A percentile compares a stretch with the other conserved stretches of the same genome.
These are phyloP conservation scores for Capitulum mitella DNA, from an alignment of 2,888 invertebrate species.

Conservation along the genomic window DNA sequence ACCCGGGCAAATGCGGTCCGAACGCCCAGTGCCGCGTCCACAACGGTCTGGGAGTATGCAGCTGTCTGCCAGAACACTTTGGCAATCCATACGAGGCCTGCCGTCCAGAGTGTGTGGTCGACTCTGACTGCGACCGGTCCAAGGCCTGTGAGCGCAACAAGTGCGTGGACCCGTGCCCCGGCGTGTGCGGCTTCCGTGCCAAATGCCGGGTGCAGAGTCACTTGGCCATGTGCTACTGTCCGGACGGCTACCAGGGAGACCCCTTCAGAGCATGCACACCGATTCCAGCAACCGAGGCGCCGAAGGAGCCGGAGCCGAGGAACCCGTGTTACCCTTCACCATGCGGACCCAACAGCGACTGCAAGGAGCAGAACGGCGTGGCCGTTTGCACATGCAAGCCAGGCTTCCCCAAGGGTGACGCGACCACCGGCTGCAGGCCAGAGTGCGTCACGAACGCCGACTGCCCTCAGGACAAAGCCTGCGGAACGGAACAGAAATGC, in stretches of 20 bases:
- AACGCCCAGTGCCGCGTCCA: slow-evolving; percentile 80
- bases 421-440: slow-evolving; percentile 43
- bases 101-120: slow-evolving; percentile 74
- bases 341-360: slow-evolving; percentile 75
- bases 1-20: slow-evolving; percentile 54
- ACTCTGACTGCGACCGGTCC: slow-evolving; percentile 65
- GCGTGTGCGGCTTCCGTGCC: slow-evolving; percentile 60
- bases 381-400: slow-evolving; percentile 40
- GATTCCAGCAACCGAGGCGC: not conserved
- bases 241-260: slow-evolving; percentile 66
- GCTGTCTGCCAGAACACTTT: slow-evolving; percentile 64
- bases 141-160: slow-evolving; percentile 66
- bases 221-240: slow-evolving; percentile 63
- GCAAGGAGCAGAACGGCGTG: slow-evolving; percentile 42
- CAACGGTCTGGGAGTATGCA: slow-evolving; percentile 59
- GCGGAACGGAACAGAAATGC: slow-evolving; percentile 48
- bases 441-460: slow-evolving; percentile 74
- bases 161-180: slow-evolving; percentile 64
- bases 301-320: slow-evolving; percentile 14
- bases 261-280: slow-evolving; percentile 60
- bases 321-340: slow-evolving; percentile 67
- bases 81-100: slow-evolving; percentile 69
- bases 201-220: slow-evolving; percentile 58
- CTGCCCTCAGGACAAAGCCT: slow-evolving; percentile 68
- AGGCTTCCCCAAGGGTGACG: slow-evolving; percentile 44